These are phyloP conservation scores for Nyleta sp. DNA, from an alignment of 2,888 invertebrate species.

Conservation along the genomic window DNA sequence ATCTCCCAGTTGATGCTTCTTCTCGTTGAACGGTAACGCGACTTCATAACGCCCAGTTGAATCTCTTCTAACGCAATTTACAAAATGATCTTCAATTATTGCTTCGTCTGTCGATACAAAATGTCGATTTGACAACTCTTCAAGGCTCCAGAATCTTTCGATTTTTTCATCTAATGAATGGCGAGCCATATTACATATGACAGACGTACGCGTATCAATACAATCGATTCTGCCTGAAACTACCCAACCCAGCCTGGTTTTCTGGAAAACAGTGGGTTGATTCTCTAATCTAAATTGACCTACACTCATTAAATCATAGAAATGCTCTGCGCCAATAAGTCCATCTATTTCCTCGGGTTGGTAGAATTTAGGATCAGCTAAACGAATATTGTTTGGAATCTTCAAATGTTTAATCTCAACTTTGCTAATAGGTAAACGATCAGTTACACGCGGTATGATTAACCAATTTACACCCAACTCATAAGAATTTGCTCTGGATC, in stretches of 20 bases:
- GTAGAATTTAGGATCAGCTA: slow-evolving; percentile 52
- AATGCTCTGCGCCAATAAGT: slow-evolving; percentile 52
- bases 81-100: neutral
- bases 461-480: neutral
- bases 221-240: slow-evolving; percentile 22
- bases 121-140: neutral
- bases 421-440: neutral
- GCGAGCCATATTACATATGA: neutral
- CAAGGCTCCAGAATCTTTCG: slow-evolving; percentile 6
- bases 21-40: slow-evolving; percentile 16
- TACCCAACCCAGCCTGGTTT: slow-evolving; percentile 60
- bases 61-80: neutral
- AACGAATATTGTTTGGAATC: slow-evolving; percentile 17
- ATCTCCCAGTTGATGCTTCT: neutral
- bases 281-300: slow-evolving; percentile 33
- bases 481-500: slow-evolving; percentile 18
- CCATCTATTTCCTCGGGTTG: slow-evolving; percentile 29
- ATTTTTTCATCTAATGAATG: neutral
- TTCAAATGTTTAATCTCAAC: neutral
- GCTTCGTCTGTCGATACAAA: slow-evolving; percentile 6
- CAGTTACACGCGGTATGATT: neutral
- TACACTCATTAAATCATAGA: slow-evolving; percentile 34
- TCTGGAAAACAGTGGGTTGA: slow-evolving; percentile 27
- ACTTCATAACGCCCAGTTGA: slow-evolving; percentile 6
- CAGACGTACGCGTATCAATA: neutral